Evolutionary conservation across 2,113 vertebrate species (phyloP).

Genomic region (Phalacrocorax carbo): DNA sequence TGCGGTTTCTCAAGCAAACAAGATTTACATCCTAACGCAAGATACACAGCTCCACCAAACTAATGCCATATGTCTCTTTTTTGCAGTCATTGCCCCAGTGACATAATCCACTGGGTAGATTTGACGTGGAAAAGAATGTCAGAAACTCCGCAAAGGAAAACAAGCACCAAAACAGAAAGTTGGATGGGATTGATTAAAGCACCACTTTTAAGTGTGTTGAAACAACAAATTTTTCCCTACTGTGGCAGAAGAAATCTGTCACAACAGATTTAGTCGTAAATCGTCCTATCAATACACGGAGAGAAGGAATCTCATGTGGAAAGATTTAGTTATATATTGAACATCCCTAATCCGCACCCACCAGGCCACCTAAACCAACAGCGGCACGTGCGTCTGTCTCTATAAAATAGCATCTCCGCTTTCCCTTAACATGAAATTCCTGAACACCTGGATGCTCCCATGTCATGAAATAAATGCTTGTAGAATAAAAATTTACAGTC

Average conservation of each 20-base stretch:
- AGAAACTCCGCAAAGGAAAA: slow-evolving; percentile 16
- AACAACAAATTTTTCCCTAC: slow-evolving; percentile 29
- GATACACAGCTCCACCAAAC: slow-evolving; percentile 27
- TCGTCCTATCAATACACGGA: neutral
- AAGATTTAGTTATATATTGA: neutral
- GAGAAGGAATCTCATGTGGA: neutral
- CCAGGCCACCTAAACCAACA: neutral
- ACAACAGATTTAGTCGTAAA: neutral
- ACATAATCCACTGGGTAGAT: neutral
- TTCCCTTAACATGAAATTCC: slow-evolving; percentile 45
- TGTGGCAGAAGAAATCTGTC: neutral
- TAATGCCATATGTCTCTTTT: slow-evolving; percentile 39
- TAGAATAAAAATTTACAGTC: slow-evolving; percentile 80
- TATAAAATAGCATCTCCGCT: slow-evolving; percentile 7
- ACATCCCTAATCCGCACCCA: neutral
- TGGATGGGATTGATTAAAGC: slow-evolving; percentile 54
- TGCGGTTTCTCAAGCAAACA: slow-evolving; percentile 51
- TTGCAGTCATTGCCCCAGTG: slow-evolving; percentile 14
- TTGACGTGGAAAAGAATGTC: neutral
- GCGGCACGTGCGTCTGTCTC: neutral
- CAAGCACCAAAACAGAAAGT: slow-evolving; percentile 7
- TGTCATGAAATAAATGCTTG: slow-evolving; percentile 70
- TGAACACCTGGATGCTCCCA: slow-evolving; percentile 59
- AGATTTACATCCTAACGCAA: slow-evolving; percentile 45
- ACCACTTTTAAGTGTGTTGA: slow-evolving; percentile 22